Base-by-base conservation (phyloP, 2,888 invertebrate species). In the Therioaphis trifolii region DNA sequence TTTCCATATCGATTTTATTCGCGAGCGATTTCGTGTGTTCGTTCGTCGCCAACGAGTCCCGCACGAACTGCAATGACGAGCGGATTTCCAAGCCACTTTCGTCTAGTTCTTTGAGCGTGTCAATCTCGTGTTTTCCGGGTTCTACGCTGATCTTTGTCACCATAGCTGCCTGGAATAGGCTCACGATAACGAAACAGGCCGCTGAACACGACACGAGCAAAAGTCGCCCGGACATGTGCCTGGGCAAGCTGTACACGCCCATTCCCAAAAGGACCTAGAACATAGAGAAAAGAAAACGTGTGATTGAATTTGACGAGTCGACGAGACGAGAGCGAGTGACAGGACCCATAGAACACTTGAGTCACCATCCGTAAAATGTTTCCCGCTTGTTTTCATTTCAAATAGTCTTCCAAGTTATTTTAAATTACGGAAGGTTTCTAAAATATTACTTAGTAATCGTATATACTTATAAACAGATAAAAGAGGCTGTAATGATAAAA, bases 111-210 rank as follows among this genome's bases (percentile, higher is more conserved):
- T 55, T 68, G 4, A 84, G 46, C 5, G 84, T 84, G 18, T 84
- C 55, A 12, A 84, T 80, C 11, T 84, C 80, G 4, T 84, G 68
- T 4, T 75, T 58, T 12, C 14, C 46, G 4, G 43, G 43, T 11
- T 78, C 79, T 4, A 69, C 55, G 49, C 84, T 84, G n/a, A 84
- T 29, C 55, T 68, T 68, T 0, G 78, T 84, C 18, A 84, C 84
- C 75, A 84, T 69, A 4, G 80, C 75, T 15, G 79, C 84, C 55
- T 84, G 84, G 27, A 84, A 84, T 21, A 75, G 24, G 14, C 46
- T 84, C 0, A 84, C 84, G n/a, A 84, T 58, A 15, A 84, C 84
- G 75, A 80, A 84, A 74, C 43, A 80, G 15, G 80, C 80, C 11
- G 61, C 71, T 18, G 80, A 80, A 72, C 80, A 80, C 7, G 61